Percentiles rank a stretch among this genome's conserved stretches.
phyloP scores from a whole-genome alignment of 2,888 invertebrate species.

The Autographa pulchrina region DNA sequence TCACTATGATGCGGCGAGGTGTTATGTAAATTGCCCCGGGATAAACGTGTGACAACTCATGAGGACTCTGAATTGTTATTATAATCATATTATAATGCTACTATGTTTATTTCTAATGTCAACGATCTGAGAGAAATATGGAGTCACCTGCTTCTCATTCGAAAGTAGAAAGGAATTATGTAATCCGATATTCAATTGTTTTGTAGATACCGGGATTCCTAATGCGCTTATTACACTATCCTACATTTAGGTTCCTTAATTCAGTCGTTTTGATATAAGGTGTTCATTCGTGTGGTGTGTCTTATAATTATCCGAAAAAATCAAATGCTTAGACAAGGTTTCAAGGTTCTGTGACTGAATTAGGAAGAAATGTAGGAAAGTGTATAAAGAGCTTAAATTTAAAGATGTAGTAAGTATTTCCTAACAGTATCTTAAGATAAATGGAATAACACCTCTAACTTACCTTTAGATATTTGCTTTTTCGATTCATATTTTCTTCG shows the following conservation, averaged over 20 bases:
- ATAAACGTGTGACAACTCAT: constrained; percentile 71
- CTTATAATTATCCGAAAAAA: no score
- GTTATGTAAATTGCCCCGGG: constrained; percentile 74
- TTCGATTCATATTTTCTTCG: neutral
- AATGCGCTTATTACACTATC: neutral
- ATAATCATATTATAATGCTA: constrained; percentile 50
- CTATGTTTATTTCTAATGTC: constrained; percentile 36
- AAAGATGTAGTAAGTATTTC: no score
- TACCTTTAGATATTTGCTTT: neutral
- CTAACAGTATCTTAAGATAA: no score
- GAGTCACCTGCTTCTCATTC: constrained; percentile 13
- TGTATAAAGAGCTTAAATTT: no score
- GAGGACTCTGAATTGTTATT: constrained; percentile 54
- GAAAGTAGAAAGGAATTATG: neutral
- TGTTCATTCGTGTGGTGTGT: no score
- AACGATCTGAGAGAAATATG: constrained; percentile 14
- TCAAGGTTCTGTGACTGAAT: no score
- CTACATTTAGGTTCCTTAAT: no score
- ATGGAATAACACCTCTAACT: no score
- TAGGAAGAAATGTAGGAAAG: no score
- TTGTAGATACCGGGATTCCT: neutral
- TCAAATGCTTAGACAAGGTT: no score
- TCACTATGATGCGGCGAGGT: constrained; percentile 75
- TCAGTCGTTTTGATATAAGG: no score
- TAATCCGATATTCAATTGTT: constrained; percentile 4